Conservation (phyloP, 2,888 invertebrate species). For the Pasiphila rectangulata region DNA sequence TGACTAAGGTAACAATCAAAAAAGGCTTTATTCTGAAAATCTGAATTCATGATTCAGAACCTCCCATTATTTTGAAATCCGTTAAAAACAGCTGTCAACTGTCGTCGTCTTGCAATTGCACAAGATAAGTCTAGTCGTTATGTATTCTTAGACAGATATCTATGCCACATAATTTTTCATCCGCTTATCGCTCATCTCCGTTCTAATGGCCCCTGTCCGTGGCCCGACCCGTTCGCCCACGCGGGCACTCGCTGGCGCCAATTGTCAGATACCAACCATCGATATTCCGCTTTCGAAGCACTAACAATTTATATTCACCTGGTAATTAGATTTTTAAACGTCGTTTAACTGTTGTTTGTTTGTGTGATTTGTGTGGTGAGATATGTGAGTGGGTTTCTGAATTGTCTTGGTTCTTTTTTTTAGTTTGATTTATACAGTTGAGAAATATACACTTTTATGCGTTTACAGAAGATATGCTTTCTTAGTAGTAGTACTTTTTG, state of each 20-base stretch:
- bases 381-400: conserved; percentile 18
- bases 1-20: too few relatives aligned
- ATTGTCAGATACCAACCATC: conserved; percentile 43
- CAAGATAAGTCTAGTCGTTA: too few relatives aligned
- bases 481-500: too few relatives aligned
- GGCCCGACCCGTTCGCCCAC: conserved; percentile 65
- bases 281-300: conserved; percentile 40
- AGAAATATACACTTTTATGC: background rate
- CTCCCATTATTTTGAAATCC: too few relatives aligned
- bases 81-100: too few relatives aligned
- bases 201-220: conserved; percentile 41
- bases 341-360: conserved; percentile 34
- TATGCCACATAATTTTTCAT: too few relatives aligned
- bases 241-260: conserved; percentile 50
- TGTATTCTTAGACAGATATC: too few relatives aligned
- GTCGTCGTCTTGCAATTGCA: too few relatives aligned
- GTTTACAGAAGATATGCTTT: background rate
- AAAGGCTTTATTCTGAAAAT: too few relatives aligned
- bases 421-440: conserved; percentile 7
- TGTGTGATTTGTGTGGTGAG: conserved; percentile 27
- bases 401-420: conserved; percentile 5
- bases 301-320: conserved; percentile 45
- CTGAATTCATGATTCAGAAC: too few relatives aligned
- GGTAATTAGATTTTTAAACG: conserved; percentile 44
- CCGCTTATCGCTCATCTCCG: conserved; percentile 20